Conservation (phyloP, 2,888 invertebrate species). For the Pyrgus malvae region DNA sequence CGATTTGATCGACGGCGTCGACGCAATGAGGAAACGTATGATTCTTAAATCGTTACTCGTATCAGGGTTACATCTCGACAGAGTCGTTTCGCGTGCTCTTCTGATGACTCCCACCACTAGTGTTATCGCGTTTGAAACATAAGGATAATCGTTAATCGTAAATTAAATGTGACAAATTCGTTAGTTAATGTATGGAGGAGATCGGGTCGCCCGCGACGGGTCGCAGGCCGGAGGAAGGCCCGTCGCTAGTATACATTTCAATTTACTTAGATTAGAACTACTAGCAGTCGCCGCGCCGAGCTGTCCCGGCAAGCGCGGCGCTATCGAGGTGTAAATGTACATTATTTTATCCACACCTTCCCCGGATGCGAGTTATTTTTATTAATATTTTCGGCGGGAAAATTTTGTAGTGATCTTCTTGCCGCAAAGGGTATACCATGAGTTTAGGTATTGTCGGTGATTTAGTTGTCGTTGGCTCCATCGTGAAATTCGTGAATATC, state of each 20-base stretch:
- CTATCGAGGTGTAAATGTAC: constrained; percentile 65
- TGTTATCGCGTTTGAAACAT: constrained; percentile 20
- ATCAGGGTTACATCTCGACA: no score
- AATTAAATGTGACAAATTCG: constrained; percentile 18
- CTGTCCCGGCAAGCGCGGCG: constrained; percentile 30
- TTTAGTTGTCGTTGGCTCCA: constrained; percentile 61
- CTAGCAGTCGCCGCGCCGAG: constrained; percentile 34
- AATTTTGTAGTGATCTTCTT: constrained; percentile 62
- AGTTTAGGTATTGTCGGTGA: constrained; percentile 67
- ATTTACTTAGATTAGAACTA: constrained; percentile 67
- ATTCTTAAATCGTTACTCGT: no score
- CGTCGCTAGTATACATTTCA: constrained; percentile 68
- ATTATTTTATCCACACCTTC: constrained; percentile 66
- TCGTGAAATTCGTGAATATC: no score
- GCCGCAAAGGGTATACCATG: constrained; percentile 78
- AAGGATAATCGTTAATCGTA: constrained; percentile 15
- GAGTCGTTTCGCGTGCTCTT: background rate
- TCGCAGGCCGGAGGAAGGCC: constrained; percentile 33
- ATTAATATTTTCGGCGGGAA: constrained; percentile 73
- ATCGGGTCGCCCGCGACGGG: constrained; percentile 34
- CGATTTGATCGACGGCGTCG: background rate
- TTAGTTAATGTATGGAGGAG: constrained; percentile 33
- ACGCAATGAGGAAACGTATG: background rate
- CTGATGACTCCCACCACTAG: background rate
- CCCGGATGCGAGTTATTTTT: constrained; percentile 54